These are phyloP conservation scores for Autographa gamma DNA, from an alignment of 2,888 invertebrate genomes.

Conservation along the genomic window DNA sequence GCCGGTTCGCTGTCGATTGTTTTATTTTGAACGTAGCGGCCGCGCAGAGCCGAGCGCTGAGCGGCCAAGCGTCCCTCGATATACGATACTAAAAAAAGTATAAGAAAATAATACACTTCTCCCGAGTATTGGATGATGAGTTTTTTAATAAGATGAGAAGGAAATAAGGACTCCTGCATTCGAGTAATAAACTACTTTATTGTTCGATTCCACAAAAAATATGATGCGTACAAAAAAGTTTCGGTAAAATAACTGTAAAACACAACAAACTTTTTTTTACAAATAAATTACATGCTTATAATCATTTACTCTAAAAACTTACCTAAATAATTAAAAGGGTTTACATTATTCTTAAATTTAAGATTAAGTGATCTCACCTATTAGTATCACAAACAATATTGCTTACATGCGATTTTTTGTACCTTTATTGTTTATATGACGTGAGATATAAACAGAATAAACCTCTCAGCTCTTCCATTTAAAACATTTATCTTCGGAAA, in stretches of 20 bases:
- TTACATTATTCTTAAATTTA: background rate
- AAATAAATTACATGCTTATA: too few species aligned
- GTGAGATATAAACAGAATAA: too few species aligned
- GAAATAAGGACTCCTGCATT: constrained; percentile 49
- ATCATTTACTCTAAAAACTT: background rate
- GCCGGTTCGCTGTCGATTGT: constrained; percentile 85
- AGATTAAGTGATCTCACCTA: background rate
- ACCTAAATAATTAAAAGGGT: background rate
- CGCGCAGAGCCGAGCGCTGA: constrained; percentile 60
- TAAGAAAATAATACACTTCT: constrained; percentile 62
- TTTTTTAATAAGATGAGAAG: constrained; percentile 46
- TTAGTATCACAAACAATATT: background rate
- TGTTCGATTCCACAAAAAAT: constrained; percentile 5
- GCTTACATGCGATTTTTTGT: background rate
- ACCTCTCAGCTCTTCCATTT: too few species aligned
- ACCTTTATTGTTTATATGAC: background rate
- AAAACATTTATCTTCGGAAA: too few species aligned
- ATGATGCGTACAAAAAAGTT: background rate
- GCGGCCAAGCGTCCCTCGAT: constrained; percentile 63
- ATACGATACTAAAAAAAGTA: constrained; percentile 68
- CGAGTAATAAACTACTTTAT: constrained; percentile 53
- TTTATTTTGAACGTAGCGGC: constrained; percentile 79
- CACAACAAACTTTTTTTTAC: too few species aligned
- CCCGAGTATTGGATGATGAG: constrained; percentile 56
- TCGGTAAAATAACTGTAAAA: background rate